Base-by-base conservation (phyloP, 2,888 invertebrate species). In the Neoitamus cyanurus region DNA sequence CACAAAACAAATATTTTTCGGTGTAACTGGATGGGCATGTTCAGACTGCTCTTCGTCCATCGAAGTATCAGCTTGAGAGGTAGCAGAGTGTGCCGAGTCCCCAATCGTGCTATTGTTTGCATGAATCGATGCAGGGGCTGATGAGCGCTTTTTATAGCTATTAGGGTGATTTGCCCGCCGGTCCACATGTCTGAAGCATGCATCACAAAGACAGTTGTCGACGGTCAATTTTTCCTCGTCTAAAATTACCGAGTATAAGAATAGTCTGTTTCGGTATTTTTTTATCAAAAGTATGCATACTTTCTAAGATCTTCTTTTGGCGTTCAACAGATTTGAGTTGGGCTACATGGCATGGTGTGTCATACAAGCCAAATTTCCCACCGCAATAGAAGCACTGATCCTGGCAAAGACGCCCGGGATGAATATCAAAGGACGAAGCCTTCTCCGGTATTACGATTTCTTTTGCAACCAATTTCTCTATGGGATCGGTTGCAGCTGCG, bases 341-440 rank as follows among this genome's bases (percentile, higher is more conserved):
- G 0, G 96, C 97, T 82, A 97, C 95, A 89, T 97, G 97, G 91
- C 96, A 96, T 0, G 97, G 97, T 0, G 97, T 97, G 88, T 97
- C 97, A 87, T 96, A 94, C 0, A 96, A 93, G 0, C 97, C 97
- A 88, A 97, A 97, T 90, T 96, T 97, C 9, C 96, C 96, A 84
- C 96, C 96, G 89, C 97, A 97, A 90, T 96, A 96, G 89, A 95
- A 95, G 89, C 97, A 97, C 88, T 96, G 96, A 91, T 97, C 96
- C 90, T 95, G 94, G 89, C 97, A 97, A 80, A 96, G 91, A 9
- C 96, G 92, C 0, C 94, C 96, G 0, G 96, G 96, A 91, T 97
- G 97, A 88, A 97, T 96, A 88, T 96, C 96, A 90, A 97, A 97
- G 0, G 96, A 96, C 7, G 96, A 96, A 0, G 96, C 96, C 91